Evolutionary conservation across 2,113 vertebrate genomes (phyloP).

Genomic region (Saccopteryx leptura): DNA sequence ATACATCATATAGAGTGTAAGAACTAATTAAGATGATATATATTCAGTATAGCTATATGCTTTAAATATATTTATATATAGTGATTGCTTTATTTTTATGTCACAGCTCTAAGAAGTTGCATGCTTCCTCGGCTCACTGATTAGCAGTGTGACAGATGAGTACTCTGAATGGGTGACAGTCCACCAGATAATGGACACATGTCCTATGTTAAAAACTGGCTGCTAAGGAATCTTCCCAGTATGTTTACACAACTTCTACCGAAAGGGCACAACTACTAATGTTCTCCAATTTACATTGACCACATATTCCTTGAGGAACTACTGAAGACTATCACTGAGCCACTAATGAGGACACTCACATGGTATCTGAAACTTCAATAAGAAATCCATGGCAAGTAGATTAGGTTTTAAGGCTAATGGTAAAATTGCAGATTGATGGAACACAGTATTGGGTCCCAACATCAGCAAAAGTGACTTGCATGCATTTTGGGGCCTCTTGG

Average conservation of each 20-base stretch:
- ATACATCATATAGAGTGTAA: background rate
- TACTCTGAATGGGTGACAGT: background rate
- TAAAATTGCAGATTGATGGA: background rate
- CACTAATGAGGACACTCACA: background rate
- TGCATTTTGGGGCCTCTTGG: background rate
- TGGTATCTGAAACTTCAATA: background rate
- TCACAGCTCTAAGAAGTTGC: background rate
- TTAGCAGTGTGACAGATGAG: background rate
- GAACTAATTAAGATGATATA: background rate
- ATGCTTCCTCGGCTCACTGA: background rate
- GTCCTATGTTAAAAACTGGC: background rate
- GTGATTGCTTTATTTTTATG: constrained; percentile 25
- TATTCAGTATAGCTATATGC: background rate
- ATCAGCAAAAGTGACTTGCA: background rate
- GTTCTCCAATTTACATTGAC: background rate
- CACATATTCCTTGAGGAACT: background rate
- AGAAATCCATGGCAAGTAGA: background rate
- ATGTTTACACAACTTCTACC: background rate
- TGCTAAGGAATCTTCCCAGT: background rate
- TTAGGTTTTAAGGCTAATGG: background rate
- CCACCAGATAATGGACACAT: background rate
- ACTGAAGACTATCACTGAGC: background rate
- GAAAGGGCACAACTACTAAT: background rate
- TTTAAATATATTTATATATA: background rate
- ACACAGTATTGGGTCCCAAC: background rate